These are phyloP conservation scores for Spilosoma lubricipeda DNA, from an alignment of 2,888 invertebrate genomes.

Conservation along the genomic window DNA sequence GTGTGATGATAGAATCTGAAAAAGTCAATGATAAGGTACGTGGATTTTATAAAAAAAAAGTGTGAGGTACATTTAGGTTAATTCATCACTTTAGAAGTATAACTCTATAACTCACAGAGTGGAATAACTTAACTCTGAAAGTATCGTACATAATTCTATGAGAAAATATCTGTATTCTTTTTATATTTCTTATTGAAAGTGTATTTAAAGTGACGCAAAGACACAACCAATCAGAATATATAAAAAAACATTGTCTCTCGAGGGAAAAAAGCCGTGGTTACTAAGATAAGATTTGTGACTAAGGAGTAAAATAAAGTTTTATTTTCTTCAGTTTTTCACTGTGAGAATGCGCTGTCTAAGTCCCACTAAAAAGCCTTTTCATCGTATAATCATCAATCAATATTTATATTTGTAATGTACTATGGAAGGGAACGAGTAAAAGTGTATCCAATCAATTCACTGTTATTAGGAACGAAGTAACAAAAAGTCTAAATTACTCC, in stretches of 20 bases:
- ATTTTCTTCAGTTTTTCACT: conserved; percentile 3
- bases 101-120: background rate
- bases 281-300: conserved; percentile 76
- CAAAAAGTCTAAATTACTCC: conserved; percentile 7
- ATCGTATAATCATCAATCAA: conserved; percentile 1
- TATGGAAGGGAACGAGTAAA: background rate
- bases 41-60: background rate
- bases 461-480: conserved; percentile 3
- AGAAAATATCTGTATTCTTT: background rate
- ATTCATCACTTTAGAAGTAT: no score
- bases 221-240: conserved; percentile 65
- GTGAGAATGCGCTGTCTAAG: background rate
- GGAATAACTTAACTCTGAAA: background rate
- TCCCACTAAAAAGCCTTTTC: background rate
- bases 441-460: background rate
- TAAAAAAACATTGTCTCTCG: conserved; percentile 71
- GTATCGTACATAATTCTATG: background rate
- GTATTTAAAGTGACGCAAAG: background rate
- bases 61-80: background rate
- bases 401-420: conserved; percentile 7
- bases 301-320: conserved; percentile 59
- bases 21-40: no score
- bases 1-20: no score
- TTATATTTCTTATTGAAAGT: background rate
- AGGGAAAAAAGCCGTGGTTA: conserved; percentile 70